A percentile compares a stretch with the other conserved stretches of the same genome.
phyloP scores from a whole-genome alignment of 2,888 invertebrate genomes.

The Metellina segmentata region DNA sequence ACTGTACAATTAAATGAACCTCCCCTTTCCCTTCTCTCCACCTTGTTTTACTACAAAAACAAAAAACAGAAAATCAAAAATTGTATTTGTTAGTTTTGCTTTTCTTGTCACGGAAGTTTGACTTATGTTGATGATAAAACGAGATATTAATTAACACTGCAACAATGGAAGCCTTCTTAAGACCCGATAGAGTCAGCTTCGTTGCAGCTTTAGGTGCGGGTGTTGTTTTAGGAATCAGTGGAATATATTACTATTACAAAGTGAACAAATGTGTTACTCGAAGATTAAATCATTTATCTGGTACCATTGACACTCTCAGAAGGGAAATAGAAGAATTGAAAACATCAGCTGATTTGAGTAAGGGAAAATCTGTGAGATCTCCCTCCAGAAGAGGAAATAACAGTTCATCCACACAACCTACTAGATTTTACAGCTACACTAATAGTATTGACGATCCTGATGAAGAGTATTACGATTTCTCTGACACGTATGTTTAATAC shows the following conservation, averaged over 20 bases:
- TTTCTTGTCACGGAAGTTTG: constrained; percentile 53
- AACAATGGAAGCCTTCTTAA: constrained; percentile 76
- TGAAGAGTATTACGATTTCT: constrained; percentile 79
- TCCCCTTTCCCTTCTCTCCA: background rate
- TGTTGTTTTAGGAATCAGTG: constrained; percentile 79
- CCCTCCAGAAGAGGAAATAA: constrained; percentile 47
- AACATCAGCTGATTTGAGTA: constrained; percentile 28
- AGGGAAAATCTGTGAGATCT: constrained; percentile 60
- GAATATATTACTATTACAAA: constrained; percentile 79
- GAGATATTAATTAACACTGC: background rate
- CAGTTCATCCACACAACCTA: constrained; percentile 57
- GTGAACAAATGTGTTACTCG: constrained; percentile 77
- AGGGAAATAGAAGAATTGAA: constrained; percentile 78
- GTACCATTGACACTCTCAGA: constrained; percentile 78
- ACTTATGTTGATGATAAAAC: background rate
- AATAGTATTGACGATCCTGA: constrained; percentile 79
- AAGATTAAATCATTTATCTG: constrained; percentile 78
- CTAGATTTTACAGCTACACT: constrained; percentile 77
- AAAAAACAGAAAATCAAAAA: constrained; percentile 6
- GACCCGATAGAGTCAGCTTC: constrained; percentile 74
- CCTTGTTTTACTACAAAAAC: background rate
- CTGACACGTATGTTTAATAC: constrained; percentile 71
- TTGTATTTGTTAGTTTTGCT: constrained; percentile 11
- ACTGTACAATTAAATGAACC: background rate
- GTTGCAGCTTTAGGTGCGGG: constrained; percentile 79